phyloP scores from a whole-genome alignment of 2,888 invertebrate species.

The Apotomis capreana region DNA sequence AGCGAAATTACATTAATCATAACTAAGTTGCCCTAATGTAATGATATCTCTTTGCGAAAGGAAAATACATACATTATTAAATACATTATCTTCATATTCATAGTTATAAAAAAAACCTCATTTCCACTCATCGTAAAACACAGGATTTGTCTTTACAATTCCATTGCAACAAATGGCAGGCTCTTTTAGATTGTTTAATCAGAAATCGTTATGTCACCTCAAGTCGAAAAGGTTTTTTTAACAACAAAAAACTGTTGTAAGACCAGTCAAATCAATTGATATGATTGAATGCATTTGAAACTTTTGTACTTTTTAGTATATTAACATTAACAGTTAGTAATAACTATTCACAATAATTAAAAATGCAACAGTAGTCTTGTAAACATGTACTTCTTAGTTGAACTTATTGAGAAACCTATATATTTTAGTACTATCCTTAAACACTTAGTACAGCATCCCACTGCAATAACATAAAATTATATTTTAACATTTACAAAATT shows the following conservation, averaged over 20 bases:
- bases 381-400: slow-evolving; percentile 31
- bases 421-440: slow-evolving; percentile 28
- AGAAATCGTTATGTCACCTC: no score
- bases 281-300: slow-evolving; percentile 56
- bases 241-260: slow-evolving; percentile 40
- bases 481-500: slow-evolving; percentile 18
- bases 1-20: neutral
- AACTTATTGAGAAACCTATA: slow-evolving; percentile 32
- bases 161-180: no score
- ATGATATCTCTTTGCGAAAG: neutral
- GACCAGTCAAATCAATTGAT: slow-evolving; percentile 54
- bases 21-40: neutral
- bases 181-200: no score
- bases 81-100: neutral
- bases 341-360: slow-evolving; percentile 35
- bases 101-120: no score
- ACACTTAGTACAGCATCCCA: slow-evolving; percentile 30
- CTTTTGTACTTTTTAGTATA: slow-evolving; percentile 58
- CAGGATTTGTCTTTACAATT: no score
- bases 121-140: no score
- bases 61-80: no score
- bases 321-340: slow-evolving; percentile 37
- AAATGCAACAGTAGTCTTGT: slow-evolving; percentile 40
- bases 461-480: slow-evolving; percentile 23
- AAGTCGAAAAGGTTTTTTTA: no score